Evolutionary conservation across 2,888 invertebrate species (phyloP).

Genomic region (Cerastoderma edule): DNA sequence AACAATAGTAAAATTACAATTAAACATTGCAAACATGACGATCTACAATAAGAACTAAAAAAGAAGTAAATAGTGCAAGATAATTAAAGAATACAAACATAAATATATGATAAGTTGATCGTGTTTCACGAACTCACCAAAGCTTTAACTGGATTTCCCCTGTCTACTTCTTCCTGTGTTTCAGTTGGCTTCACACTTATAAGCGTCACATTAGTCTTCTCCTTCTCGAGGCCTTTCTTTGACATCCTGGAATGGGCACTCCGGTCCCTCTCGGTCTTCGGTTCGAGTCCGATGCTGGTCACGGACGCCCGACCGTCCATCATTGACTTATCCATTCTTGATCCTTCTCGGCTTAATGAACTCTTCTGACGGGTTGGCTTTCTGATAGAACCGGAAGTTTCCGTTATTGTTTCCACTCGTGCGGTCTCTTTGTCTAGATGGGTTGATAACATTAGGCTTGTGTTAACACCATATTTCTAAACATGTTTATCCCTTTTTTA

Average conservation of each 20-base stretch:
- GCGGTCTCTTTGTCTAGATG: slow-evolving; percentile 15
- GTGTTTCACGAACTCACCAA: background rate
- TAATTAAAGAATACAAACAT: background rate
- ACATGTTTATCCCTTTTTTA: too few relatives aligned
- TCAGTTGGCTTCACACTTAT: slow-evolving; percentile 7
- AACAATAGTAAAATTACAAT: too few relatives aligned
- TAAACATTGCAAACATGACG: too few relatives aligned
- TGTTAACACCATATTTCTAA: too few relatives aligned
- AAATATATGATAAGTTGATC: too few relatives aligned
- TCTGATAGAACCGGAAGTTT: slow-evolving; percentile 7
- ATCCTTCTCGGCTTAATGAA: slow-evolving; percentile 8
- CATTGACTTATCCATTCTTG: slow-evolving; percentile 10
- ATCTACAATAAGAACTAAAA: too few relatives aligned
- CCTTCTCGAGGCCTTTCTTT: background rate
- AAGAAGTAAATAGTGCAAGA: background rate
- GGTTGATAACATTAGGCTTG: too few relatives aligned
- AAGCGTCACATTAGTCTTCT: slow-evolving; percentile 25
- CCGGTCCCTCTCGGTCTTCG: slow-evolving; percentile 8
- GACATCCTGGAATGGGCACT: slow-evolving; percentile 4
- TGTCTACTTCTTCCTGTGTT: slow-evolving; percentile 10
- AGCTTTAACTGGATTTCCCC: slow-evolving; percentile 14
- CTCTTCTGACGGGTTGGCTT: slow-evolving; percentile 2
- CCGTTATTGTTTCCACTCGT: slow-evolving; percentile 29
- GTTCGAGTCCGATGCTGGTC: slow-evolving; percentile 24
- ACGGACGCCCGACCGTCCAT: slow-evolving; percentile 9